Evolutionary conservation across 2,113 vertebrate genomes (phyloP).

Genomic region (Megaceryle maxima): DNA sequence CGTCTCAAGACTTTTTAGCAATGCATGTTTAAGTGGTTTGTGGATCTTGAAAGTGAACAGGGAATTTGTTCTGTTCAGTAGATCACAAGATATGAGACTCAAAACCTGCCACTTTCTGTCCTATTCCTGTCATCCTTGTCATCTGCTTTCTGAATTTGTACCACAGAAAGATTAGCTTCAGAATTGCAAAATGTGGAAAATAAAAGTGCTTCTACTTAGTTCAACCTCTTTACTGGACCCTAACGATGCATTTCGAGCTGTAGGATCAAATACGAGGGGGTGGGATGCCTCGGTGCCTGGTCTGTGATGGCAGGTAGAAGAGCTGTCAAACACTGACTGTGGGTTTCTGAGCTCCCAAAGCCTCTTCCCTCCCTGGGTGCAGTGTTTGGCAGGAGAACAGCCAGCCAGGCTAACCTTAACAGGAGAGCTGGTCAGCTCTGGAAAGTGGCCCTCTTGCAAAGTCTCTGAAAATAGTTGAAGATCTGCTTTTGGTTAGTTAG

Average conservation of each 20-base stretch:
- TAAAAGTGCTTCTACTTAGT: background rate
- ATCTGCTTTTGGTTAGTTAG: background rate
- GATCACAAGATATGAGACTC: background rate
- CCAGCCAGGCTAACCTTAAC: no score
- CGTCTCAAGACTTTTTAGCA: background rate
- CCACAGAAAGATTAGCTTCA: background rate
- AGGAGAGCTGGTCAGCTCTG: accelerated
- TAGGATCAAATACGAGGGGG: background rate
- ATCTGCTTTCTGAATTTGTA: background rate
- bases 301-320: background rate
- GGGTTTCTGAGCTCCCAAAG: background rate
- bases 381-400: accelerated
- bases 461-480: background rate
- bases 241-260: background rate
- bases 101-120: background rate
- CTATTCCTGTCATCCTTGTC: background rate
- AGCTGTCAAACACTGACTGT: background rate
- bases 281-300: accelerated
- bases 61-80: background rate
- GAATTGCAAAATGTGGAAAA: background rate
- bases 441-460: background rate
- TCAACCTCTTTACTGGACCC: background rate
- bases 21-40: background rate
- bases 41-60: background rate
- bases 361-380: background rate